These are phyloP conservation scores for Branchipolynoe longqiensis DNA, from an alignment of 2,888 invertebrate genomes.

Conservation along the genomic window DNA sequence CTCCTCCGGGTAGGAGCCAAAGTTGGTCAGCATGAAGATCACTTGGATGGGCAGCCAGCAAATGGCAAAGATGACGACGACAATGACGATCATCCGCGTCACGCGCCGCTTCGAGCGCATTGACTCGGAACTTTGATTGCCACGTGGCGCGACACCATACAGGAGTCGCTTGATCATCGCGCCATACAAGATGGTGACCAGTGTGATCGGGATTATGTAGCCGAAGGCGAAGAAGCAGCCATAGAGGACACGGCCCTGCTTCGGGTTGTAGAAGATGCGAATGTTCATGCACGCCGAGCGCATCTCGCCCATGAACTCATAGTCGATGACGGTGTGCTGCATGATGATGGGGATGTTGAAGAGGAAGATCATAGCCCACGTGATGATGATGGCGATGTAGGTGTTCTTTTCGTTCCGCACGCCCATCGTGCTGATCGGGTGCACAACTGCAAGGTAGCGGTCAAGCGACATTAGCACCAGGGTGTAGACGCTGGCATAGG, in stretches of 20 bases:
- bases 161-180: constrained; percentile 93
- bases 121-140: constrained; percentile 88
- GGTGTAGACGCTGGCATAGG: constrained; percentile 96
- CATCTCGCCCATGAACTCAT: constrained; percentile 80
- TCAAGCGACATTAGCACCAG: constrained; percentile 96
- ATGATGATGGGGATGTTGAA: constrained; percentile 79
- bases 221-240: constrained; percentile 89
- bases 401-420: constrained; percentile 89
- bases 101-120: constrained; percentile 92
- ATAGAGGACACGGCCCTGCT: constrained; percentile 68
- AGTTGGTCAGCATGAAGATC: constrained; percentile 86
- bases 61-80: constrained; percentile 94
- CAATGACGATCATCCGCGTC: constrained; percentile 94
- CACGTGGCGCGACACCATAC: constrained; percentile 88
- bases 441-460: constrained; percentile 94
- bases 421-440: constrained; percentile 93
- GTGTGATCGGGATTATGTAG: constrained; percentile 92
- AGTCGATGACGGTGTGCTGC: constrained; percentile 71
- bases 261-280: constrained; percentile 50
- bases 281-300: constrained; percentile 75
- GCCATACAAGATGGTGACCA: constrained; percentile 93
- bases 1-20: constrained; percentile 87
- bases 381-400: constrained; percentile 88
- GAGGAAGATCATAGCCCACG: constrained; percentile 89
- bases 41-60: constrained; percentile 97